Conservation (phyloP, 2,797 vertebrate genomes). For the Danio jaintianensis region DNA sequence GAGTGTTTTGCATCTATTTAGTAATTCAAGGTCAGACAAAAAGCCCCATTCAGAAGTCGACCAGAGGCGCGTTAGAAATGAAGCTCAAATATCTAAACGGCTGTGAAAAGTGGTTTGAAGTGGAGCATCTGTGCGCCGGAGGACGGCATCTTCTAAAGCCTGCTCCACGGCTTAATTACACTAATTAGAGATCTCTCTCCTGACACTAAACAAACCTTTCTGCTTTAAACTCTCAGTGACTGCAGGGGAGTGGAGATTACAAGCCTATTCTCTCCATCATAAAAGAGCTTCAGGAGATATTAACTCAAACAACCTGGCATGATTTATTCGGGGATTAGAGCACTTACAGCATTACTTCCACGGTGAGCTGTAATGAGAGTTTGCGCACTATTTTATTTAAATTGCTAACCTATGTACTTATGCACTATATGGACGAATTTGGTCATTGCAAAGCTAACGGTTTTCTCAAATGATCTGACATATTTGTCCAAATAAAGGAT, state of each 20-base stretch:
- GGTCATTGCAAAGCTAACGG: not conserved
- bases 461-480: not conserved
- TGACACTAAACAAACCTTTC: slow-evolving; percentile 39
- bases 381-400: not conserved
- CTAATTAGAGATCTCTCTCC: slow-evolving; percentile 51
- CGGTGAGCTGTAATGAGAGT: not conserved
- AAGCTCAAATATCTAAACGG: slow-evolving; percentile 47
- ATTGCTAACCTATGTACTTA: not conserved
- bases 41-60: slow-evolving; percentile 19
- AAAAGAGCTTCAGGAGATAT: slow-evolving; percentile 29
- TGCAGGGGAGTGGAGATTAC: slow-evolving; percentile 35
- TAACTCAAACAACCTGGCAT: slow-evolving; percentile 47
- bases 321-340: slow-evolving; percentile 10
- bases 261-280: slow-evolving; percentile 27
- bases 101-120: slow-evolving; percentile 54
- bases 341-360: slow-evolving; percentile 16
- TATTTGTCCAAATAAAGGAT: not conserved
- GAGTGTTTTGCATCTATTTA: slow-evolving; percentile 33
- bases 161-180: slow-evolving; percentile 53
- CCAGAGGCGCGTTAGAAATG: slow-evolving; percentile 41
- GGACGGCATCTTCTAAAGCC: slow-evolving; percentile 31
- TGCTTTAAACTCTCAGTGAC: slow-evolving; percentile 26
- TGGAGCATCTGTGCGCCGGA: slow-evolving; percentile 47
- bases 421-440: not conserved
- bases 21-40: slow-evolving; percentile 46